These are phyloP conservation scores for Ciconia boyciana DNA, from an alignment of 2,113 vertebrate genomes.

Conservation along the genomic window DNA sequence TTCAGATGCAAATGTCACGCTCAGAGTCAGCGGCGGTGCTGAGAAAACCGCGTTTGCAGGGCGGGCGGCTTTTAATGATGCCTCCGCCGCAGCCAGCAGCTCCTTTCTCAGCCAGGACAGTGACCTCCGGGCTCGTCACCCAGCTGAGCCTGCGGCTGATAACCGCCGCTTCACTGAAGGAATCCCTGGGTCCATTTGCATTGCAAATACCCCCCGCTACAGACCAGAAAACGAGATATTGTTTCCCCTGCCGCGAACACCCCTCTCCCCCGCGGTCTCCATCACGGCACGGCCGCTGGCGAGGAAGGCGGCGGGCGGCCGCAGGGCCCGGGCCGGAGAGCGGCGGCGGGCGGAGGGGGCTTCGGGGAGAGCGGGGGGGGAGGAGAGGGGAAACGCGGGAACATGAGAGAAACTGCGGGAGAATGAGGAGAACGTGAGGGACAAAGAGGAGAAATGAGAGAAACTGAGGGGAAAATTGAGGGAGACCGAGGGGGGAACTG, in stretches of 20 bases:
- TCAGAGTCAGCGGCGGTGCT: not conserved
- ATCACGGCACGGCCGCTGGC: not conserved
- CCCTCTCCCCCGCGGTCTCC: not conserved
- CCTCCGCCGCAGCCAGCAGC: not conserved
- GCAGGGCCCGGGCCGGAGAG: not conserved
- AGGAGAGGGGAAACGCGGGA: not conserved
- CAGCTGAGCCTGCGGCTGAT: not conserved
- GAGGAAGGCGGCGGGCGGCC: not conserved
- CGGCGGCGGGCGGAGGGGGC: not conserved
- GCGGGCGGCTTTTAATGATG: not conserved
- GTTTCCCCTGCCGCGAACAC: not conserved
- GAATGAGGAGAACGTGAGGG: not conserved
- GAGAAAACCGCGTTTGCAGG: not conserved
- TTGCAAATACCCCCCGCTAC: not conserved
- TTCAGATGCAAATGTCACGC: not conserved
- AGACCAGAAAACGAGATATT: not conserved
- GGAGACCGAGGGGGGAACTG: no score
- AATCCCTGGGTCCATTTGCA: not conserved
- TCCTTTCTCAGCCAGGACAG: not conserved
- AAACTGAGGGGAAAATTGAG: not conserved
- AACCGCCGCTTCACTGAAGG: not conserved
- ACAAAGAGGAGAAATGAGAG: not conserved
- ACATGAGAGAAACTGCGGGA: not conserved
- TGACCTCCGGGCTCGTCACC: not conserved
- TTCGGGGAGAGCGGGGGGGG: not conserved